These are phyloP conservation scores for Falco columbarius DNA, from an alignment of 2,797 vertebrate species.

Conservation along the genomic window DNA sequence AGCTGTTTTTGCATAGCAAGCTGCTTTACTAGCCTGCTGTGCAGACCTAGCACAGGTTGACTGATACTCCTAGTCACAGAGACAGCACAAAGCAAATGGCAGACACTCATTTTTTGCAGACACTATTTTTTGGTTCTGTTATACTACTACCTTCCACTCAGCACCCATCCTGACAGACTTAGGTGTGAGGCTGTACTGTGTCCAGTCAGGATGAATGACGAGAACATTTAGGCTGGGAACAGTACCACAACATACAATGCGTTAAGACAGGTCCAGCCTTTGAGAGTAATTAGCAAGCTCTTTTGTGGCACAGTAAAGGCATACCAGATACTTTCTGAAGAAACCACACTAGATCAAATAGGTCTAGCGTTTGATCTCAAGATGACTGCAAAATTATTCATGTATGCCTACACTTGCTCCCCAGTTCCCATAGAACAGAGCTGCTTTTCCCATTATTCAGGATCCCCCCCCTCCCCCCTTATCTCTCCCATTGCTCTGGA, in stretches of 20 bases:
- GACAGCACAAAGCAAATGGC: background rate
- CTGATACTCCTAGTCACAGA: background rate
- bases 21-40: background rate
- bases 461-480: background rate
- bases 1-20: background rate
- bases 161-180: background rate
- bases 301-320: background rate
- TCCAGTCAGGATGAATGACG: background rate
- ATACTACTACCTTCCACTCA: background rate
- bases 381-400: conserved; percentile 27
- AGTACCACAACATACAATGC: background rate
- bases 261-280: background rate
- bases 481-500: background rate
- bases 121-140: background rate
- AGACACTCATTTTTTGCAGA: background rate
- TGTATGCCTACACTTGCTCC: background rate
- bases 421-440: background rate
- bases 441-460: background rate
- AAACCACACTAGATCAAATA: conserved; percentile 38
- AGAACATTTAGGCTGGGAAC: background rate
- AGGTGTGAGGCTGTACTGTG: background rate
- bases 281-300: conserved; percentile 3
- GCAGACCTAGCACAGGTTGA: background rate
- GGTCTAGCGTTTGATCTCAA: conserved; percentile 24
- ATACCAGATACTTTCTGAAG: conserved; percentile 1